These are phyloP conservation scores for Pycnomerus fuliginosus DNA, from an alignment of 2,888 invertebrate species.

Conservation along the genomic window DNA sequence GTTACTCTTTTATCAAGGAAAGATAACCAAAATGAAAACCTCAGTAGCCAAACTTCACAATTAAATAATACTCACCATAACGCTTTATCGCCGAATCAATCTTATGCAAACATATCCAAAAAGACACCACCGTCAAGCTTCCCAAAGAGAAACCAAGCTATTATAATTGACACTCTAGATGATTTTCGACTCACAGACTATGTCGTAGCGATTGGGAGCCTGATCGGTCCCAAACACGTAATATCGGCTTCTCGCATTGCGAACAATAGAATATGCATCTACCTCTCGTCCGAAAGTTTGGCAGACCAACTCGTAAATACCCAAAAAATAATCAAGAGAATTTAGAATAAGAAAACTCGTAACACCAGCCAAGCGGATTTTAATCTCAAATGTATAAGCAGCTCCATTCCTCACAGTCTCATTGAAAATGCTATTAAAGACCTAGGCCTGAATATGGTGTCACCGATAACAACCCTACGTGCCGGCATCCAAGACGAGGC, in stretches of 20 bases:
- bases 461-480: slow-evolving; percentile 28
- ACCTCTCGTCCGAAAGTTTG: slow-evolving; percentile 19
- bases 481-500: slow-evolving; percentile 26
- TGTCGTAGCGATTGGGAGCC: slow-evolving; percentile 4
- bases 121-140: not conserved
- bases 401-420: slow-evolving; percentile 29
- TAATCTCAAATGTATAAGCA: slow-evolving; percentile 37
- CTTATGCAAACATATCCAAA: not conserved
- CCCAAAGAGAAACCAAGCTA: slow-evolving; percentile 12
- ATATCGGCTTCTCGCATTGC: slow-evolving; percentile 10
- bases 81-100: not conserved
- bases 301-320: slow-evolving; percentile 1
- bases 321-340: not conserved
- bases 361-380: slow-evolving; percentile 26
- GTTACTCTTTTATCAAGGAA: too few species aligned
- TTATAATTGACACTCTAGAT: slow-evolving; percentile 7
- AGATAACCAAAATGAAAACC: too few species aligned
- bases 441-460: slow-evolving; percentile 23
- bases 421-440: slow-evolving; percentile 22
- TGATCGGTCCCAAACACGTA: slow-evolving; percentile 3
- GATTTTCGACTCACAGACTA: slow-evolving; percentile 6
- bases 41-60: too few species aligned
- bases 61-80: too few species aligned
- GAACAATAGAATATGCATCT: slow-evolving; percentile 11
- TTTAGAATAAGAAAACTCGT: slow-evolving; percentile 25